Percentiles rank a stretch among this genome's conserved stretches.
These are phyloP conservation scores for Vireo altiloquus DNA, from an alignment of 2,113 vertebrate genomes.

Conservation along the genomic window DNA sequence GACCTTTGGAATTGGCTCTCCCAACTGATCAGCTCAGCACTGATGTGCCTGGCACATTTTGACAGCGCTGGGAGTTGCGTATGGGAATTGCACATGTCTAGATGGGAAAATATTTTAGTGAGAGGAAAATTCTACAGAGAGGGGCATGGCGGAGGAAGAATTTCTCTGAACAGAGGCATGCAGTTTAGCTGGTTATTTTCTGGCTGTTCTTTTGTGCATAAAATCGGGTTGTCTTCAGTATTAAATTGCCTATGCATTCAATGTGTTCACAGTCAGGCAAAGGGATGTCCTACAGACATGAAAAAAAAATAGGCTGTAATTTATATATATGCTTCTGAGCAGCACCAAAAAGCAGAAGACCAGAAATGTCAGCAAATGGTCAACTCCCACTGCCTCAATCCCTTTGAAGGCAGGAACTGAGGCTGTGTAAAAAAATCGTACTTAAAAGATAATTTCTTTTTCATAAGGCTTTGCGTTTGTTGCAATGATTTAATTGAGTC, in stretches of 20 bases:
- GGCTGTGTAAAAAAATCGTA: neutral
- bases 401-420: neutral
- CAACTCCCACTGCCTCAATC: neutral
- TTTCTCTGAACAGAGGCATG: neutral
- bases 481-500: neutral
- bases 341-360: neutral
- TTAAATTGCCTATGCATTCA: neutral
- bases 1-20: constrained; percentile 59
- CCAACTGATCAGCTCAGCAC: constrained; percentile 26
- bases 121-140: constrained; percentile 9
- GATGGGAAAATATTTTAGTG: constrained; percentile 16
- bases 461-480: neutral
- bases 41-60: constrained; percentile 48
- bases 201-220: neutral
- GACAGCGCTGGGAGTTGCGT: constrained; percentile 20
- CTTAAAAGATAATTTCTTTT: neutral
- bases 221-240: neutral
- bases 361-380: neutral
- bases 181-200: neutral
- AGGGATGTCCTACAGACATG: neutral
- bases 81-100: constrained; percentile 24
- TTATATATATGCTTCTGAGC: neutral
- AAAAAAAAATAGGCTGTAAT: neutral
- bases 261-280: neutral
- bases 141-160: neutral